Percentiles rank a stretch among this genome's conserved stretches.
These are phyloP conservation scores for Intoshia linei DNA, from an alignment of 1,140 invertebrate genomes.

Conservation along the genomic window DNA sequence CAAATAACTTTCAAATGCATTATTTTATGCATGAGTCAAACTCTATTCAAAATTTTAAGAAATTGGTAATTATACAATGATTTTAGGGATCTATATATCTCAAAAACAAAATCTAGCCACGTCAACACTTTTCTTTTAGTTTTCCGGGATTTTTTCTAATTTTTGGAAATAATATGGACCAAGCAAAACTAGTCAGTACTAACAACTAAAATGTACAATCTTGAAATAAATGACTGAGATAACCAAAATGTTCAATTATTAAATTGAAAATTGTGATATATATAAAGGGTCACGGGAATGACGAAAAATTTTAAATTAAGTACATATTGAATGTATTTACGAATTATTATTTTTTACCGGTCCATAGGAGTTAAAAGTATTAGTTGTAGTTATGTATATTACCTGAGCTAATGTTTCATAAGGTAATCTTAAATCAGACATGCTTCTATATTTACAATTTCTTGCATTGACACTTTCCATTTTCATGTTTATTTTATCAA, in stretches of 20 bases:
- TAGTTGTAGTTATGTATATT: background rate
- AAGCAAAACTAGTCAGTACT: too few relatives aligned
- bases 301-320: background rate
- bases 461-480: slow-evolving; percentile 40
- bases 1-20: too few relatives aligned
- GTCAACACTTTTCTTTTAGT: too few relatives aligned
- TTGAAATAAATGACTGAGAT: too few relatives aligned
- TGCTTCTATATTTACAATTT: slow-evolving; percentile 52
- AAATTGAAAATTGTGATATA: background rate
- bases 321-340: background rate
- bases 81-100: too few relatives aligned
- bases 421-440: slow-evolving; percentile 47
- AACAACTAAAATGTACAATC: too few relatives aligned
- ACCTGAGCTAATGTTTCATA: slow-evolving; percentile 43
- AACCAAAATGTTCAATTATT: background rate
- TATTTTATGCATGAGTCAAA: background rate
- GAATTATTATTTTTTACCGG: background rate
- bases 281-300: background rate
- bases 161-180: too few relatives aligned
- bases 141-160: too few relatives aligned
- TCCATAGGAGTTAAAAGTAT: background rate
- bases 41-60: background rate
- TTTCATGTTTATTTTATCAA: slow-evolving; percentile 45
- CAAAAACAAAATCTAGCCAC: too few relatives aligned
- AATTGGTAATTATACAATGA: background rate